Base-by-base conservation (phyloP, 2,797 vertebrate genomes). In the Sebastes matsubarae region DNA sequence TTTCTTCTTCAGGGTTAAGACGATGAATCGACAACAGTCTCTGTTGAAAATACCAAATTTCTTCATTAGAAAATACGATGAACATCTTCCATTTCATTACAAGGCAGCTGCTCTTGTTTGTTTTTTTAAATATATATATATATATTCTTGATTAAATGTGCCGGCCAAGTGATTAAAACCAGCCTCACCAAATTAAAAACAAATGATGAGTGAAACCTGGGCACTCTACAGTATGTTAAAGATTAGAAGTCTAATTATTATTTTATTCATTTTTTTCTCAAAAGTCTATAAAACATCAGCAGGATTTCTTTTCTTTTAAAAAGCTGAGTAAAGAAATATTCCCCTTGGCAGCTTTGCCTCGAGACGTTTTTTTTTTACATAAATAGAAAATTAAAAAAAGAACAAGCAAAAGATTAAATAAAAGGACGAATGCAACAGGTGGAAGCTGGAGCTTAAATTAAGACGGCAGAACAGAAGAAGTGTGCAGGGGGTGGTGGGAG, bases 231-330 rank as follows among this genome's bases (percentile, higher is more conserved):
- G 42, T 32, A 65, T 71, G 85, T 94, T 91, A 91, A 64, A 80
- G 75, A 77, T 90, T 91, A 93, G 55, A 72, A 81, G 85, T 90
- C 66, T 77, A 84, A 85, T 81, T 66, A 89, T 88, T 89, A 90
- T 85, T 85, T 85, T 25, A 86, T 93, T 87, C 6, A 52, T 32
- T 38, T 72, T 81, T 70, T 46, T 52, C 55, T 82, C 68, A 77
- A 89, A 92, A 90, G 63, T 87, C 73, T 94, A 94, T 87, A 93
- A 94, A 94, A 94, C 77, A 83, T 94, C 85, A 93, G 93, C 86
- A 90, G 87, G 84, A 88, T 86, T 82, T 77, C 16, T 68, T 83
- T 59, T 87, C 67, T 86, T 89, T 92, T 89, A 87, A 91, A 93
- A 95, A 92, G 92, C 89, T 27, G 67, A 81, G 86, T 86, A 85